phyloP scores from a whole-genome alignment of 2,888 invertebrate species.

The Agrotis clavis region DNA sequence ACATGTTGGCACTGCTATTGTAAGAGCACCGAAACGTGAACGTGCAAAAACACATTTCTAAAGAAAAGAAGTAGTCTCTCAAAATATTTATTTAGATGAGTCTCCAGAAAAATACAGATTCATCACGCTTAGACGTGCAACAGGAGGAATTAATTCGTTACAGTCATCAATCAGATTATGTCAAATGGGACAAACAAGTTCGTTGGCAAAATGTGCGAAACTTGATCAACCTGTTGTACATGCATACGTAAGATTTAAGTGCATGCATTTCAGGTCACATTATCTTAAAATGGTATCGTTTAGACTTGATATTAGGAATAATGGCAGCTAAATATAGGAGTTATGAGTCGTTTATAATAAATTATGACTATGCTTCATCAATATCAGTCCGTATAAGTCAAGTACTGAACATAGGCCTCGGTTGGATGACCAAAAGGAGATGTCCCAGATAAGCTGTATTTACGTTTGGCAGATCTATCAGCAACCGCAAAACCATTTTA shows the following conservation, averaged over 20 bases:
- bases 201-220: slow-evolving; percentile 51
- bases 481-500: slow-evolving; percentile 3
- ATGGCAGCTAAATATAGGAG: slow-evolving; percentile 47
- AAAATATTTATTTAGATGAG: slow-evolving; percentile 46
- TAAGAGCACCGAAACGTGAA: slow-evolving; percentile 23
- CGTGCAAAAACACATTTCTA: slow-evolving; percentile 27
- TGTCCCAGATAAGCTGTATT: slow-evolving; percentile 38
- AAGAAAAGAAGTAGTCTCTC: slow-evolving; percentile 19
- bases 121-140: slow-evolving; percentile 37
- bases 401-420: slow-evolving; percentile 29
- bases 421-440: slow-evolving; percentile 30
- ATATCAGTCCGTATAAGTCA: slow-evolving; percentile 29
- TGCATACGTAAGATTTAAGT: slow-evolving; percentile 51
- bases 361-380: slow-evolving; percentile 43
- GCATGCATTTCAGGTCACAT: slow-evolving; percentile 54
- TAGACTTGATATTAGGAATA: slow-evolving; percentile 58
- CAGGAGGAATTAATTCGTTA: slow-evolving; percentile 53
- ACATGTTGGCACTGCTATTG: slow-evolving; percentile 13
- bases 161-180: slow-evolving; percentile 57
- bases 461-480: slow-evolving; percentile 35
- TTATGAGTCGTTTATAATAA: slow-evolving; percentile 53
- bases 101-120: slow-evolving; percentile 48
- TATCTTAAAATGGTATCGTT: slow-evolving; percentile 56
- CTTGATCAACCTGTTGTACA: slow-evolving; percentile 51
- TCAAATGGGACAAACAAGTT: slow-evolving; percentile 46